Conservation (phyloP, 2,113 vertebrate species). For the Lepisosteus osseus region DNA sequence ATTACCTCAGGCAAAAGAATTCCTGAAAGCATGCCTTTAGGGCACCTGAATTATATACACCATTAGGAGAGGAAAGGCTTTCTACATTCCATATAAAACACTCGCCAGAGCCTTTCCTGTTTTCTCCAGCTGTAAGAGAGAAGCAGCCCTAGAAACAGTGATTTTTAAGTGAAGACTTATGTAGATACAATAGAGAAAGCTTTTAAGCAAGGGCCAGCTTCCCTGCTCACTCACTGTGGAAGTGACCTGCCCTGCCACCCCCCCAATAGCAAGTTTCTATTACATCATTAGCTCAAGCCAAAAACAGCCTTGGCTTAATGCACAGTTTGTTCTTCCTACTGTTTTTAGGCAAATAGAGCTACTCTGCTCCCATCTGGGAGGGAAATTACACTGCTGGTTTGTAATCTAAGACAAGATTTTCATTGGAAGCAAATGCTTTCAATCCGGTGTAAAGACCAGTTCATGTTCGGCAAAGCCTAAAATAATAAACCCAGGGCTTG, state of each 20-base stretch:
- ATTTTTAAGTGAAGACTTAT: constrained; percentile 87
- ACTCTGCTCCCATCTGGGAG: constrained; percentile 82
- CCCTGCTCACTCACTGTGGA: constrained; percentile 67
- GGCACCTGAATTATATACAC: constrained; percentile 99
- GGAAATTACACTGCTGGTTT: constrained; percentile 83
- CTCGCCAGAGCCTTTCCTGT: constrained; percentile 81
- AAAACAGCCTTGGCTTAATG: constrained; percentile 84
- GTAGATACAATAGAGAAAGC: constrained; percentile 81
- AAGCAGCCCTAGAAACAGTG: constrained; percentile 77
- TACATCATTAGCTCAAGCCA: constrained; percentile 93
- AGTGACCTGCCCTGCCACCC: constrained; percentile 62
- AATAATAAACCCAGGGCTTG: constrained; percentile 93
- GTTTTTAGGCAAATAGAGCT: constrained; percentile 92
- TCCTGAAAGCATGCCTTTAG: constrained; percentile 98
- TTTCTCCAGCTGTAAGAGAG: constrained; percentile 78
- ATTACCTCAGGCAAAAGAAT: constrained; percentile 98
- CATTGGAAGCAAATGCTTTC: constrained; percentile 99
- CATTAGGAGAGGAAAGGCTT: constrained; percentile 92
- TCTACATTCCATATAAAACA: constrained; percentile 90
- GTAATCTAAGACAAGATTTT: constrained; percentile 99
- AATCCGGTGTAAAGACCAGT: constrained; percentile 97
- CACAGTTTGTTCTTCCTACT: constrained; percentile 93
- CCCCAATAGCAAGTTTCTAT: constrained; percentile 79
- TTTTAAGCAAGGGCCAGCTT: constrained; percentile 75
- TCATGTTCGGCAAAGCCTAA: constrained; percentile 97